phyloP scores from a whole-genome alignment of 2,888 invertebrate genomes.

The Autographa pulchrina region DNA sequence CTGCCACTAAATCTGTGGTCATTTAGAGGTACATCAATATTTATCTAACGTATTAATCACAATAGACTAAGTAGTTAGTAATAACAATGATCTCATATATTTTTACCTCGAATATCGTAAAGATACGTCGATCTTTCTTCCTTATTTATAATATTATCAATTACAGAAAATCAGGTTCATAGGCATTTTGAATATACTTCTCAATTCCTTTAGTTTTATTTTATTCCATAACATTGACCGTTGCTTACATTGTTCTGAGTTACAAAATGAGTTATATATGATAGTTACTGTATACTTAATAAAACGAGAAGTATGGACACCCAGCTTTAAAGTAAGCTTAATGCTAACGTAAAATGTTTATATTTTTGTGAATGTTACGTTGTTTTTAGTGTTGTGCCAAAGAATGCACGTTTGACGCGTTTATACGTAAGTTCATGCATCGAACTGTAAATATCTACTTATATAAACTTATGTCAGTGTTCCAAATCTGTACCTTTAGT shows the following conservation, averaged over 20 bases:
- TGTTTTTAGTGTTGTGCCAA: conserved; percentile 68
- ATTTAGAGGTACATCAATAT: conserved; percentile 37
- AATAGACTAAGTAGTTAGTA: conserved; percentile 35
- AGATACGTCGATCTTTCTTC: conserved; percentile 18
- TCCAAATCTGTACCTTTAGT: conserved; percentile 25
- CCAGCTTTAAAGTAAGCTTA: conserved; percentile 33
- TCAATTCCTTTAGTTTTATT: background rate
- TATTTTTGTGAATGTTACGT: conserved; percentile 58
- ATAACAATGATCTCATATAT: conserved; percentile 66
- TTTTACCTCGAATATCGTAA: conserved; percentile 40
- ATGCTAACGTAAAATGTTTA: conserved; percentile 42
- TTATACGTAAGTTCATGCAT: conserved; percentile 39
- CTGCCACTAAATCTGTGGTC: conserved; percentile 29
- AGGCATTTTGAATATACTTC: background rate
- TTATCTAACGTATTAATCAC: conserved; percentile 36
- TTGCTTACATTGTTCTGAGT: background rate
- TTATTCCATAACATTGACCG: background rate
- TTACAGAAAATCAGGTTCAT: background rate
- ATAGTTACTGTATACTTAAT: background rate
- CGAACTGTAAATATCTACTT: conserved; percentile 42
- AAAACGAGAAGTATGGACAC: conserved; percentile 5
- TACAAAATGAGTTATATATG: background rate
- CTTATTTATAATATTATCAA: conserved; percentile 3
- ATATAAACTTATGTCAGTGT: conserved; percentile 23
- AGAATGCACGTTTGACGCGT: conserved; percentile 57